Conservation (phyloP, 2,888 invertebrate genomes). For the Geotrupes spiniger region DNA sequence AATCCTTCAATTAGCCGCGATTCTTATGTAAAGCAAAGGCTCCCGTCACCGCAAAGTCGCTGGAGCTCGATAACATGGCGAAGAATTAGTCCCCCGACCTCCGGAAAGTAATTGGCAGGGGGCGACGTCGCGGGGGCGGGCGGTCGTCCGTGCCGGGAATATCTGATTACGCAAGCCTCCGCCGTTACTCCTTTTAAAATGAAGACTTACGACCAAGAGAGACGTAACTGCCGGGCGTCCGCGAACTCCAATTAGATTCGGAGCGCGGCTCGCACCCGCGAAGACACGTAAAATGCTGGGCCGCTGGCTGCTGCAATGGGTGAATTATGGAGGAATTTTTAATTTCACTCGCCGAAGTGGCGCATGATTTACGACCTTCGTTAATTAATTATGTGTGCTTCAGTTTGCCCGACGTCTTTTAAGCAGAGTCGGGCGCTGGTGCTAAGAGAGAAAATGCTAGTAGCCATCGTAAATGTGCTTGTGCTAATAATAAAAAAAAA, state of each 20-base stretch:
- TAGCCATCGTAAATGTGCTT: no score
- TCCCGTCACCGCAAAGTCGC: constrained; percentile 5
- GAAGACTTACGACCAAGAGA: constrained; percentile 28
- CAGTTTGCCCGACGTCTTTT: not conserved
- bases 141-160: constrained; percentile 25
- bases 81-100: constrained; percentile 21
- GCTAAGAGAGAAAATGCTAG: no score
- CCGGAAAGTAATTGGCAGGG: not conserved
- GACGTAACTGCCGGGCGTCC: constrained; percentile 22
- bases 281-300: constrained; percentile 3
- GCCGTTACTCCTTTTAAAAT: constrained; percentile 26
- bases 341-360: constrained; percentile 31
- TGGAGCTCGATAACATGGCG: constrained; percentile 26
- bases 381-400: constrained; percentile 30
- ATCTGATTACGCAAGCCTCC: constrained; percentile 21
- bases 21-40: constrained; percentile 28
- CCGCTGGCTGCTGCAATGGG: constrained; percentile 22
- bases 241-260: constrained; percentile 28
- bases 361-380: constrained; percentile 32
- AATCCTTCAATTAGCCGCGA: constrained; percentile 22
- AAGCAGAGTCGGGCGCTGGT: no score
- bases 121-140: constrained; percentile 22
- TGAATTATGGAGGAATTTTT: constrained; percentile 38
- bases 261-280: constrained; percentile 5
- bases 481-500: no score